Evolutionary conservation across 2,113 vertebrate genomes (phyloP).

Genomic region (Eonycteris spelaea): DNA sequence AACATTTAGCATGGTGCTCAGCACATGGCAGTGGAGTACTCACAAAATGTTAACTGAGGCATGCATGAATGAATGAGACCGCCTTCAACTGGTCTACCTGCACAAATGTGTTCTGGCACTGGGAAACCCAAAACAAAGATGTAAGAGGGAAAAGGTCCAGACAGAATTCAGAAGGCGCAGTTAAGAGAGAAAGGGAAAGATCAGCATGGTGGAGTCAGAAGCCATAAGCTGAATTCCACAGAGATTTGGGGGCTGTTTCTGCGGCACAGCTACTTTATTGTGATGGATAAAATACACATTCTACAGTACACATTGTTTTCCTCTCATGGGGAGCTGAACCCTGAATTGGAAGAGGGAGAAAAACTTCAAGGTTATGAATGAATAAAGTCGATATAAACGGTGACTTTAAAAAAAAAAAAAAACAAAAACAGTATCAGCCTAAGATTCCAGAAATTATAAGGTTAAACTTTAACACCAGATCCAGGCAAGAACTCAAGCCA

Average conservation of each 20-base stretch:
- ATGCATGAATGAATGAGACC: too few relatives aligned
- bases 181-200: neutral
- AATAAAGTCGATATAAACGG: neutral
- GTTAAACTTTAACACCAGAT: constrained; percentile 21
- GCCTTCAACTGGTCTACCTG: neutral
- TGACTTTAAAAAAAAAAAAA: neutral
- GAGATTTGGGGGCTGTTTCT: neutral
- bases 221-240: neutral
- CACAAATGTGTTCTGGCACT: neutral
- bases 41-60: too few relatives aligned
- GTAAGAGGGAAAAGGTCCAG: neutral
- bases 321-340: neutral
- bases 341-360: neutral
- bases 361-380: neutral
- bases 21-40: neutral
- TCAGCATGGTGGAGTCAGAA: neutral
- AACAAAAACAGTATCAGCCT: neutral
- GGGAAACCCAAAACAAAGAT: neutral
- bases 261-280: too few relatives aligned
- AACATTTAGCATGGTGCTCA: neutral
- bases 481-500: neutral
- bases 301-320: neutral
- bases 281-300: fast-evolving
- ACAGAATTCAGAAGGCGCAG: neutral
- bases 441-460: constrained; percentile 31